phyloP scores from a whole-genome alignment of 1,140 invertebrate genomes.

The Mamestra configurata region DNA sequence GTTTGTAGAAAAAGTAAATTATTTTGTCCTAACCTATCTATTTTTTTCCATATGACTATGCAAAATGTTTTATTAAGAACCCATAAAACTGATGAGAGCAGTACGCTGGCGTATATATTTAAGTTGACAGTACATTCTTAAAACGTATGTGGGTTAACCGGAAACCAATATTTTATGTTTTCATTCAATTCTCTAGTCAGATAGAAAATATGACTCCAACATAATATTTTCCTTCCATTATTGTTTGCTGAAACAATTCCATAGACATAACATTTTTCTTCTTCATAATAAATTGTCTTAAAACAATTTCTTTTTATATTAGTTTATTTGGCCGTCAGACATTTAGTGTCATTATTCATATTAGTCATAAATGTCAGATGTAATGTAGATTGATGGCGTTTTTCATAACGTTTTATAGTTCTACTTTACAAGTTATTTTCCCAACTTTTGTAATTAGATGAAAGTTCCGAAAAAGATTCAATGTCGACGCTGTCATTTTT shows the following conservation, averaged over 20 bases:
- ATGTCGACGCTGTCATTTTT: slow-evolving; percentile 5
- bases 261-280: slow-evolving; percentile 5
- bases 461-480: slow-evolving; percentile 4
- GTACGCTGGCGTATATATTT: neutral
- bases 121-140: neutral
- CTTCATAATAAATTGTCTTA: slow-evolving; percentile 41
- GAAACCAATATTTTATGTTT: neutral
- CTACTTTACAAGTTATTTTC: slow-evolving; percentile 21
- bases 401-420: slow-evolving; percentile 38
- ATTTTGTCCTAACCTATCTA: too few relatives aligned
- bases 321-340: slow-evolving; percentile 20
- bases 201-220: neutral
- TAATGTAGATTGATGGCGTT: slow-evolving; percentile 46
- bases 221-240: slow-evolving; percentile 15
- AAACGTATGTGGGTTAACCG: neutral
- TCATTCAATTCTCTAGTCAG: neutral
- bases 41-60: too few relatives aligned
- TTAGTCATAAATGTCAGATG: slow-evolving; percentile 34
- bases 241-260: neutral
- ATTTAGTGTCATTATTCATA: slow-evolving; percentile 43
- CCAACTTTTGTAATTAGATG: slow-evolving; percentile 40
- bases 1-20: too few relatives aligned
- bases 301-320: slow-evolving; percentile 38
- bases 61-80: too few relatives aligned
- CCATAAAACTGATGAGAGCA: too few relatives aligned